phyloP scores from a whole-genome alignment of 2,797 vertebrate genomes.

The Nothura maculosa region DNA sequence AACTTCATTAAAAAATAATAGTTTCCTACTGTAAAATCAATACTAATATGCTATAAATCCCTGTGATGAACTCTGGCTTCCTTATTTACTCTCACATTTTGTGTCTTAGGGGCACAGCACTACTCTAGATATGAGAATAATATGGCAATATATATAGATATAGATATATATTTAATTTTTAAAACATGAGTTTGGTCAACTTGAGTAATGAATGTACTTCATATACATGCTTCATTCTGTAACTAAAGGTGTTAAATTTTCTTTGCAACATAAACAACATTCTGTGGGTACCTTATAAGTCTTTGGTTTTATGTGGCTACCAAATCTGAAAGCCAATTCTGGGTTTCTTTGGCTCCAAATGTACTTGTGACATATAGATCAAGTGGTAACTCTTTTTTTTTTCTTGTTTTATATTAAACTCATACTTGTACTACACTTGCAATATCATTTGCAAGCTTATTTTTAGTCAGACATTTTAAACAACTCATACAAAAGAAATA shows the following conservation, averaged over 20 bases:
- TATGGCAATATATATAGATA: conserved; percentile 73
- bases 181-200: conserved; percentile 65
- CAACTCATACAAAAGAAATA: conserved; percentile 16
- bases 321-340: conserved; percentile 10
- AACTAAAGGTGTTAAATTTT: conserved; percentile 36
- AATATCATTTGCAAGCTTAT: conserved; percentile 15
- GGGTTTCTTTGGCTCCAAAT: conserved; percentile 1
- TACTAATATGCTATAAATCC: conserved; percentile 30
- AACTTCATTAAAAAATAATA: conserved; percentile 44
- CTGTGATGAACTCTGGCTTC: conserved; percentile 50
- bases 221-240: conserved; percentile 7
- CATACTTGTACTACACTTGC: neutral
- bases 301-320: conserved; percentile 39
- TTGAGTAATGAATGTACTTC: conserved; percentile 66
- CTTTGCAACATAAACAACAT: conserved; percentile 21
- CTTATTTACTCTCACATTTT: conserved; percentile 65
- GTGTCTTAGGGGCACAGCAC: conserved; percentile 65
- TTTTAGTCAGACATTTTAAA: conserved; percentile 10
- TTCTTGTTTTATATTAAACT: neutral
- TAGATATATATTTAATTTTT: conserved; percentile 64
- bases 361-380: neutral
- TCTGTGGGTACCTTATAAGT: conserved; percentile 14
- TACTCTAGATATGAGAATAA: conserved; percentile 65
- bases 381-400: conserved; percentile 27
- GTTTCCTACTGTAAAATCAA: conserved; percentile 42